Percentiles rank a stretch among this genome's conserved stretches.
Conservation (phyloP, 2,113 vertebrate genomes). For the Chaetops frenatus region DNA sequence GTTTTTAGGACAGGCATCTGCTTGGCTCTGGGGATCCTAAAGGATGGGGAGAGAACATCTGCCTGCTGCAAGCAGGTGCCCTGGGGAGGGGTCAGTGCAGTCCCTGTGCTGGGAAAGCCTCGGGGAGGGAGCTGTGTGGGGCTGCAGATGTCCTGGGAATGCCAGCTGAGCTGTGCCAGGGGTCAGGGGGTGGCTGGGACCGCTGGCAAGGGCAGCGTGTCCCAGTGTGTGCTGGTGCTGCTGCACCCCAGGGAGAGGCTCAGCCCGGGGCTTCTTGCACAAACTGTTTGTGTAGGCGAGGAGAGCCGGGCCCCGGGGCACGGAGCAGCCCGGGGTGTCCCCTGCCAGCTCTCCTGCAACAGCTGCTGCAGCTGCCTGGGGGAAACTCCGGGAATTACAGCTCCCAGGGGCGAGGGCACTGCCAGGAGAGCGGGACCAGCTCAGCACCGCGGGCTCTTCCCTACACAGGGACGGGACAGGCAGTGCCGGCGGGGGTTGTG, state of each 20-base stretch:
- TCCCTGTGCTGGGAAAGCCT: background rate
- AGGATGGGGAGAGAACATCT: background rate
- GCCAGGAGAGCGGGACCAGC: fast-evolving
- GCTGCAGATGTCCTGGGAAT: background rate
- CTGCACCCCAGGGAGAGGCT: background rate
- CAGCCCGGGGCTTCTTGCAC: background rate
- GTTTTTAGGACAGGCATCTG: background rate
- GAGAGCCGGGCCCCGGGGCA: background rate
- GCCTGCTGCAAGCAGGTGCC: background rate
- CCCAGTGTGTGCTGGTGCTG: background rate
- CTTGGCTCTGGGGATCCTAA: background rate
- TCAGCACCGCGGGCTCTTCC: fast-evolving
- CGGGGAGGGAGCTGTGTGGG: background rate
- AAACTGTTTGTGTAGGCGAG: background rate
- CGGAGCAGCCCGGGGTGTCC: background rate
- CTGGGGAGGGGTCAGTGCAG: background rate
- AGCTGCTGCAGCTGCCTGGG: background rate
- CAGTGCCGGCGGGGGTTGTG: fast-evolving
- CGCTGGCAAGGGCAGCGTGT: background rate
- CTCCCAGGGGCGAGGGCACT: background rate
- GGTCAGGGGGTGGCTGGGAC: background rate
- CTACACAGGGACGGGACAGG: background rate
- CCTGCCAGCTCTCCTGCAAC: background rate
- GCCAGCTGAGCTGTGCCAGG: background rate
- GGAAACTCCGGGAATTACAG: background rate